Base-by-base conservation (phyloP, 2,797 vertebrate species). In the Falco cherrug region DNA sequence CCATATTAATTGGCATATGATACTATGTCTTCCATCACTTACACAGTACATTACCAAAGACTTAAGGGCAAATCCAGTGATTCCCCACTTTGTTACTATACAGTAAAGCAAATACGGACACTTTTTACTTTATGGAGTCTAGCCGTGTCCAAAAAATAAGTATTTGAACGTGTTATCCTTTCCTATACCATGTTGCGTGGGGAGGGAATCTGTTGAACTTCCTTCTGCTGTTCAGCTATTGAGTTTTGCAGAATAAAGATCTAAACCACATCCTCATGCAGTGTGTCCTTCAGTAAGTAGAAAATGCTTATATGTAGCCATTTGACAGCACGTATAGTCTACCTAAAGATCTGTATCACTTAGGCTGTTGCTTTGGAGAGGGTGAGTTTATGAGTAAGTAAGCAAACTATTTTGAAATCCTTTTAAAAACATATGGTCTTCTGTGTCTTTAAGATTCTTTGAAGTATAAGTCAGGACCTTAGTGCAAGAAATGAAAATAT, bases 351-450 rank as follows among this genome's bases (percentile, higher is more conserved):
- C 47, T 79, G 9, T 61, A 28, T 60, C 21, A 33, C 74, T 84
- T 75, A 56, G 29, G 51, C 61, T 84, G 10, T 81, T 84, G 11
- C 54, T 81, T 67, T 81, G 43, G 43, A 94, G 59, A 84, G 11
- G 56, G 69, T 87, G 59, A 79, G 39, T 77, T 88, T 78, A 33
- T 29, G 18, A 90, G 59, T 74, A 67, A 81, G 70, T 56, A 84
- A 86, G 80, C 43, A 79, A 94, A 85, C 67, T 95, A 29, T 94
- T 94, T 96, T 93, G 88, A 87, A 91, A 73, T 82, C 17, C 51
- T 81, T 83, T 53, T 84, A 33, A 57, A 82, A 96, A 68, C 37
- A 57, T 45, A 64, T 2, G 11, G 25, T 57, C 71, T 75, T 92
- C 77, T 90, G 20, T 94, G 63, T 61, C 81, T 91, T 81, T 73